phyloP scores from a whole-genome alignment of 2,888 invertebrate genomes.

The Graphium colonna region DNA sequence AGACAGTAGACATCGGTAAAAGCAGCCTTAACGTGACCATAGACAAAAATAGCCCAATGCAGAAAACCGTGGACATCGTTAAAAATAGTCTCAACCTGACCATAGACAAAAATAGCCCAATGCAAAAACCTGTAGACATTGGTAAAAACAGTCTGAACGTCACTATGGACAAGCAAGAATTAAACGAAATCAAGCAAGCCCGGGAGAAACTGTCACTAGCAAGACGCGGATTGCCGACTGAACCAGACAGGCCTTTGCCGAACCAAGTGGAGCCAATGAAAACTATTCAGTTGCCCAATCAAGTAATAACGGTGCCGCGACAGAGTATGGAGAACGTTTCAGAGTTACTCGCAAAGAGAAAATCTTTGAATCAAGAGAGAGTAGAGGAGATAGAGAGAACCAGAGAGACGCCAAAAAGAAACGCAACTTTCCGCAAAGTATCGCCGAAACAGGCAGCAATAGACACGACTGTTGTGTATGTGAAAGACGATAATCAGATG shows the following conservation, averaged over 20 bases:
- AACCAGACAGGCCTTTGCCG: slow-evolving; percentile 47
- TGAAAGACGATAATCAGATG: slow-evolving; percentile 57
- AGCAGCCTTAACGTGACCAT: slow-evolving; percentile 64
- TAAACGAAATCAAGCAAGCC: slow-evolving; percentile 72
- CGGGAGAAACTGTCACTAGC: slow-evolving; percentile 68
- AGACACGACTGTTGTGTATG: slow-evolving; percentile 61
- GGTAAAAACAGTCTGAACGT: slow-evolving; percentile 60
- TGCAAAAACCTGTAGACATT: slow-evolving; percentile 49
- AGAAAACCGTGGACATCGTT: slow-evolving; percentile 48
- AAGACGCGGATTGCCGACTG: slow-evolving; percentile 59
- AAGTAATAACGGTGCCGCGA: slow-evolving; percentile 64
- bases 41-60: slow-evolving; percentile 58
- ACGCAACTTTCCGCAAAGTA: slow-evolving; percentile 63
- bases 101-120: slow-evolving; percentile 64
- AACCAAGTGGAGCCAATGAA: slow-evolving; percentile 56
- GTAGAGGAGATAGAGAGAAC: slow-evolving; percentile 51
- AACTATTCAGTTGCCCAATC: slow-evolving; percentile 66
- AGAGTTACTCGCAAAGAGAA: slow-evolving; percentile 53
- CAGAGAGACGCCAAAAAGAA: slow-evolving; percentile 59
- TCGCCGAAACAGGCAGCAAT: slow-evolving; percentile 51
- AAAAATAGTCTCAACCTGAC: slow-evolving; percentile 63
- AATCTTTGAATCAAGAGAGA: slow-evolving; percentile 57
- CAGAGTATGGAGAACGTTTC: slow-evolving; percentile 70
- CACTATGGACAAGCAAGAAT: slow-evolving; percentile 66
- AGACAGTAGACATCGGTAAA: slow-evolving; percentile 47